Evolutionary conservation across 2,888 invertebrate species (phyloP).

Genomic region (Coleophora deauratella): DNA sequence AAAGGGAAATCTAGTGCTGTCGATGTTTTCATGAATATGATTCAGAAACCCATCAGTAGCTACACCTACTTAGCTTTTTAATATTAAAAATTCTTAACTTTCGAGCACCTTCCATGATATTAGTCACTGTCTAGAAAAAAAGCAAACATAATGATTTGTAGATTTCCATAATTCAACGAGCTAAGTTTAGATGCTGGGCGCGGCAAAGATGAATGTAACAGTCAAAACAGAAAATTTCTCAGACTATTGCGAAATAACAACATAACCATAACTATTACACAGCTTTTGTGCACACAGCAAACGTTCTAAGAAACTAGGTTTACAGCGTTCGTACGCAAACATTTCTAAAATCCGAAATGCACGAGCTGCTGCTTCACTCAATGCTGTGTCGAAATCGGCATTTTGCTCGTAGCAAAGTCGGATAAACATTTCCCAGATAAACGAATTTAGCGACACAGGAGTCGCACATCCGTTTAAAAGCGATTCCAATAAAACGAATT

Average conservation of each 20-base stretch:
- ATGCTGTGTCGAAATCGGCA: slow-evolving; percentile 52
- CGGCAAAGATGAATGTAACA: slow-evolving; percentile 1
- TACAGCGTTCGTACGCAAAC: slow-evolving; percentile 59
- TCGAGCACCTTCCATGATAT: no score
- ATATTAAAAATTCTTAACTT: no score
- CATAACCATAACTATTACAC: slow-evolving; percentile 9
- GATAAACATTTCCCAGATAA: slow-evolving; percentile 54
- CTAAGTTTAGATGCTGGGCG: neutral
- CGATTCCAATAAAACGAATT: slow-evolving; percentile 31
- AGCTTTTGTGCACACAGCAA: slow-evolving; percentile 9
- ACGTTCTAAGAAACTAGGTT: slow-evolving; percentile 51
- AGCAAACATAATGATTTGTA: no score
- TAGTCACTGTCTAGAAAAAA: no score
- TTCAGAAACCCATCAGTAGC: no score
- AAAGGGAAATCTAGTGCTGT: slow-evolving; percentile 11
- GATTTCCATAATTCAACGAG: neutral
- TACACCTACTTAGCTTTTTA: no score
- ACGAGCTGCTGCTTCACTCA: slow-evolving; percentile 29
- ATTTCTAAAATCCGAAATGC: slow-evolving; percentile 58
- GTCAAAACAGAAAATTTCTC: slow-evolving; percentile 8
- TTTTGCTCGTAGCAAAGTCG: slow-evolving; percentile 47
- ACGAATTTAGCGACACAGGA: slow-evolving; percentile 36
- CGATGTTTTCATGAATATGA: no score
- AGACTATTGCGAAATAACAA: slow-evolving; percentile 10
- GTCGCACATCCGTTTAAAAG: slow-evolving; percentile 25